Percentiles rank a stretch among this genome's conserved stretches.
These are phyloP conservation scores for Spheniscus mendiculus DNA, from an alignment of 2,113 vertebrate species.

Conservation along the genomic window DNA sequence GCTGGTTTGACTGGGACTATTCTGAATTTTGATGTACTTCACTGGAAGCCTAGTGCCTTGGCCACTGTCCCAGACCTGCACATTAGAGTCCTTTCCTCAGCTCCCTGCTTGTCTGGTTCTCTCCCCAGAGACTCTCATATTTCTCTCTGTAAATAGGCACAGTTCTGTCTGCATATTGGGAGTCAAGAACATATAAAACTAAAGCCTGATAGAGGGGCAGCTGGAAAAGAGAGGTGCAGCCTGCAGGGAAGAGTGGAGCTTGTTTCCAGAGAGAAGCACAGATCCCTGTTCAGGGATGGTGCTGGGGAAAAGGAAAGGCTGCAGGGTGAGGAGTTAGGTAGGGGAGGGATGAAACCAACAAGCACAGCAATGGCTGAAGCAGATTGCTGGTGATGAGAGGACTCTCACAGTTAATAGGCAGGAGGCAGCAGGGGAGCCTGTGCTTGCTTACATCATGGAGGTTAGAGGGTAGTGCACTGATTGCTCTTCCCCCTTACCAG, in stretches of 20 bases:
- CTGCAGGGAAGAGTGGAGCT: neutral
- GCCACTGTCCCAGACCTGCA: neutral
- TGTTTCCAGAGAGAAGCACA: neutral
- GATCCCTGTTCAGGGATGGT: neutral
- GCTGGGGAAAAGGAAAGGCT: neutral
- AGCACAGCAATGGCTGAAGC: neutral
- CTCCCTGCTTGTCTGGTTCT: neutral
- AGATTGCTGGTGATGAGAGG: neutral
- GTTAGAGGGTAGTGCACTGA: neutral
- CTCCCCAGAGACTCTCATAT: neutral
- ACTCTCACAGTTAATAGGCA: neutral
- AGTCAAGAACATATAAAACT: neutral
- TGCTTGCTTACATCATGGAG: accelerated
- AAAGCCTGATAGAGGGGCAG: neutral
- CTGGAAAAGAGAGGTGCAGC: neutral
- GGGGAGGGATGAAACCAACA: neutral
- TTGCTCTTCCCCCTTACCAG: neutral
- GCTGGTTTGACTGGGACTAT: neutral
- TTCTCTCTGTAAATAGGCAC: neutral
- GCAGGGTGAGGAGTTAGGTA: neutral
- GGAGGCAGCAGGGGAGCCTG: neutral
- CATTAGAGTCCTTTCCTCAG: neutral
- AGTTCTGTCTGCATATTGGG: neutral
- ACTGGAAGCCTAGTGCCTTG: neutral
- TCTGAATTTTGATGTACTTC: neutral